Percentiles rank a stretch among this genome's conserved stretches.
phyloP scores from a whole-genome alignment of 2,888 invertebrate species.

The Eristalis arbustorum region DNA sequence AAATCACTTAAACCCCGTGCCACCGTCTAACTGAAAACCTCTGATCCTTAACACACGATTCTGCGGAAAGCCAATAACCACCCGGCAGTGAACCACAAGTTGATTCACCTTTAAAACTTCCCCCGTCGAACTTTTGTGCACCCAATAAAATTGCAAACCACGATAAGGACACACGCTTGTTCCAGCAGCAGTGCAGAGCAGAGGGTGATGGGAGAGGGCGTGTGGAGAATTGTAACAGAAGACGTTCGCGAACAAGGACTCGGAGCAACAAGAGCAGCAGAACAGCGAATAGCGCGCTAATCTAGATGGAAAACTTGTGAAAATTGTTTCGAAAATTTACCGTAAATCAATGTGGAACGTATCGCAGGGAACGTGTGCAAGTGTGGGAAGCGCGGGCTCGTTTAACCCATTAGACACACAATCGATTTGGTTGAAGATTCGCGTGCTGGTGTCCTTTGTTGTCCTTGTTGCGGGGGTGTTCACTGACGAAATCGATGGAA shows the following conservation, averaged over 20 bases:
- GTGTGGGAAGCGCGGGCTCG: background rate
- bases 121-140: conserved; percentile 39
- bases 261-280: background rate
- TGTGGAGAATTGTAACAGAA: background rate
- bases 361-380: background rate
- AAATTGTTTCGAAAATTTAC: conserved; percentile 51
- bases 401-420: background rate
- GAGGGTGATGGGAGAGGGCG: too few relatives aligned
- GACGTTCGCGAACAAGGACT: background rate
- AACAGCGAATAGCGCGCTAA: background rate
- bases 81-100: conserved; percentile 26
- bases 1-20: background rate
- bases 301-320: conserved; percentile 36
- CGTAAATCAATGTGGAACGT: conserved; percentile 33
- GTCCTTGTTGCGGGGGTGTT: background rate
- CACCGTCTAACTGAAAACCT: background rate
- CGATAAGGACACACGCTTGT: conserved; percentile 35
- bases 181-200: background rate
- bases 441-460: background rate
- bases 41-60: background rate
- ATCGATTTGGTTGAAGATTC: background rate
- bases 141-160: conserved; percentile 35
- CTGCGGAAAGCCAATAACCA: background rate
- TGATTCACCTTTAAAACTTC: conserved; percentile 36
- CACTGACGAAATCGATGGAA: background rate